Percentiles rank a stretch among this genome's conserved stretches.
Conservation (phyloP, 2,113 vertebrate genomes). For the Megalops atlanticus region DNA sequence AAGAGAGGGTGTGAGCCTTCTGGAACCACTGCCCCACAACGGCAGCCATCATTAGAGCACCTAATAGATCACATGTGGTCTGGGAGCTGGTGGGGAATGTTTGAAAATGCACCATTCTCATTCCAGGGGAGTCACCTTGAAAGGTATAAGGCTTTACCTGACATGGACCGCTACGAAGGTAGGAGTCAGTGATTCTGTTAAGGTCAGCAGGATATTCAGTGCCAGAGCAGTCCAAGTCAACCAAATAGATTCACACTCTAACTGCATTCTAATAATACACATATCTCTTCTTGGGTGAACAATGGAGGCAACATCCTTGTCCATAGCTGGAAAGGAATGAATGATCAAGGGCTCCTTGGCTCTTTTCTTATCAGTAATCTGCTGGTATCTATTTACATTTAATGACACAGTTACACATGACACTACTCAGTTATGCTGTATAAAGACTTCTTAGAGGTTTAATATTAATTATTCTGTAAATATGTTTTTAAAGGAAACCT, state of each 20-base stretch:
- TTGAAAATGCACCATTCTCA: not conserved
- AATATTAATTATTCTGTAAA: too few relatives aligned
- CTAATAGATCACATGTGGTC: not conserved
- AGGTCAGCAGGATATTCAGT: not conserved
- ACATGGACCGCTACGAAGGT: not conserved
- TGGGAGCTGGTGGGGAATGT: not conserved
- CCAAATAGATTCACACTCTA: not conserved
- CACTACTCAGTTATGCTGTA: too few relatives aligned
- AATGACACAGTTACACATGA: too few relatives aligned
- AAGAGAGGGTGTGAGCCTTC: not conserved
- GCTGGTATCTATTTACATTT: too few relatives aligned
- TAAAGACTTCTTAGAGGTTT: too few relatives aligned
- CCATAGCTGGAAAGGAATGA: not conserved
- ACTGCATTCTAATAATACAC: conserved; percentile 4
- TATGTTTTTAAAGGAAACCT: not conserved
- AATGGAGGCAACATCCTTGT: not conserved
- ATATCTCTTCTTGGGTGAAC: conserved; percentile 14
- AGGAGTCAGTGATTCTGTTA: not conserved
- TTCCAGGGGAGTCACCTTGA: conserved; percentile 4
- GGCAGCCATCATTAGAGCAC: conserved; percentile 1
- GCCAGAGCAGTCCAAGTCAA: not conserved
- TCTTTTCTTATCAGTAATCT: too few relatives aligned
- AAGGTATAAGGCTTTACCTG: not conserved
- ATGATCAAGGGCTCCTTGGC: not conserved
- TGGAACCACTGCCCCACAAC: not conserved